These are phyloP conservation scores for Diglossa cyanea DNA, from an alignment of 2,797 vertebrate species.

Conservation along the genomic window DNA sequence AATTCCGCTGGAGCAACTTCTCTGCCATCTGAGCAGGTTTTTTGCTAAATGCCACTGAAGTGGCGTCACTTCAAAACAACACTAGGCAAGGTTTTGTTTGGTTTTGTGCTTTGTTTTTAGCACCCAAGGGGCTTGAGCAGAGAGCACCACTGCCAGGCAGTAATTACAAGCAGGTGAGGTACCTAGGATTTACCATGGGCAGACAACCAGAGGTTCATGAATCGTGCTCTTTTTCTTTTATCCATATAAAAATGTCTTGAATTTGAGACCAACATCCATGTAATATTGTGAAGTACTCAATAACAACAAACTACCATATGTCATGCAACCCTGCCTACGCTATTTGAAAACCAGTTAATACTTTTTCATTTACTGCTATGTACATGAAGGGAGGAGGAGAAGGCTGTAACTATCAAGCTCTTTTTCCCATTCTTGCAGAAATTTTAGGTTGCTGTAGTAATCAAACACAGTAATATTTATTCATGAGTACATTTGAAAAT, in stretches of 20 bases:
- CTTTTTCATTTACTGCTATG: slow-evolving; percentile 2
- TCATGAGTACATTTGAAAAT: background rate
- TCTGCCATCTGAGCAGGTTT: slow-evolving; percentile 75
- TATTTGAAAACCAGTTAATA: slow-evolving; percentile 61
- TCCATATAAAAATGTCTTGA: background rate
- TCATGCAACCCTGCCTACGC: slow-evolving; percentile 39
- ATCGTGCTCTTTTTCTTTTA: background rate
- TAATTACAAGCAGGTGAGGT: background rate
- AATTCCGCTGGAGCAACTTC: slow-evolving; percentile 74
- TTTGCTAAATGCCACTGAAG: slow-evolving; percentile 73
- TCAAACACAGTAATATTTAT: background rate
- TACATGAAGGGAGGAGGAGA: background rate
- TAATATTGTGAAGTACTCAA: background rate
- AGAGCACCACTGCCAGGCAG: background rate
- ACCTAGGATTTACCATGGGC: background rate
- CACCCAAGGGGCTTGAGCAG: slow-evolving; percentile 26
- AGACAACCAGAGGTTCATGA: background rate
- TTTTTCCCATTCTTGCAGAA: background rate
- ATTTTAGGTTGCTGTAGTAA: background rate
- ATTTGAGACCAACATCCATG: background rate
- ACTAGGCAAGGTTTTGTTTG: slow-evolving; percentile 66
- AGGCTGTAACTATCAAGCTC: background rate
- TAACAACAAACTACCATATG: slow-evolving; percentile 60
- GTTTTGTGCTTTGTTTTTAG: slow-evolving; percentile 58
- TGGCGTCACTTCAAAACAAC: slow-evolving; percentile 74